Conservation (phyloP, 2,113 vertebrate genomes). For the Argyrosomus japonicus region DNA sequence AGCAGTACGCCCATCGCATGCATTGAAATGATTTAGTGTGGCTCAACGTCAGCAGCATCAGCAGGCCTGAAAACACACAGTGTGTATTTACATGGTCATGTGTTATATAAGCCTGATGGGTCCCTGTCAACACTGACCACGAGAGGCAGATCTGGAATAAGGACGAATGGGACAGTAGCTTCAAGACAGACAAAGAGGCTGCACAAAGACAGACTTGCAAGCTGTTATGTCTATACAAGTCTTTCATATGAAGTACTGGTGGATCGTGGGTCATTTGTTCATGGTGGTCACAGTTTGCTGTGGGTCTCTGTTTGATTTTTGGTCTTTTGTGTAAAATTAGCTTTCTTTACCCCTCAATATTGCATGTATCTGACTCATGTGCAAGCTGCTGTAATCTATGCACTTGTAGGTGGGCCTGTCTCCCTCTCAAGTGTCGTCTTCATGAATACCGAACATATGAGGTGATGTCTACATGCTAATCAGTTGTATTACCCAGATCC, state of each 20-base stretch:
- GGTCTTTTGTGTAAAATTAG: neutral
- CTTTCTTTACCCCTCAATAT: neutral
- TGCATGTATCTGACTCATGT: slow-evolving; percentile 1
- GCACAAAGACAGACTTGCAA: neutral
- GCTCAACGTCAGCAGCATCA: slow-evolving; percentile 61
- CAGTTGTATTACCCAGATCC: neutral
- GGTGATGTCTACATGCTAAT: slow-evolving; percentile 36
- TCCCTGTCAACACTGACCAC: slow-evolving; percentile 43
- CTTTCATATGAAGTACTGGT: neutral
- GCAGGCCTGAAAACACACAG: slow-evolving; percentile 50
- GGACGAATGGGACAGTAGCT: slow-evolving; percentile 9
- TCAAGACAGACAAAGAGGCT: neutral
- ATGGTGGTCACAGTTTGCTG: neutral
- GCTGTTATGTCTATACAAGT: neutral
- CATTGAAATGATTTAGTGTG: slow-evolving; percentile 72
- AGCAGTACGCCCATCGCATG: slow-evolving; percentile 72
- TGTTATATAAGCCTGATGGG: slow-evolving; percentile 54
- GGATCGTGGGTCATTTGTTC: neutral
- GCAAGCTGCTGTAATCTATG: neutral
- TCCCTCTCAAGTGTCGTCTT: neutral
- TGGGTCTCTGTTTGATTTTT: neutral
- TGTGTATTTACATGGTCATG: slow-evolving; percentile 61
- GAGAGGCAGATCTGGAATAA: slow-evolving; percentile 33
- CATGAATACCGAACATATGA: slow-evolving; percentile 25
- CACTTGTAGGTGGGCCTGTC: neutral